Evolutionary conservation across 2,113 vertebrate species (phyloP), one percentile per base, ranked within the genome.

Genomic region (Pyxicephalus adspersus): DNA sequence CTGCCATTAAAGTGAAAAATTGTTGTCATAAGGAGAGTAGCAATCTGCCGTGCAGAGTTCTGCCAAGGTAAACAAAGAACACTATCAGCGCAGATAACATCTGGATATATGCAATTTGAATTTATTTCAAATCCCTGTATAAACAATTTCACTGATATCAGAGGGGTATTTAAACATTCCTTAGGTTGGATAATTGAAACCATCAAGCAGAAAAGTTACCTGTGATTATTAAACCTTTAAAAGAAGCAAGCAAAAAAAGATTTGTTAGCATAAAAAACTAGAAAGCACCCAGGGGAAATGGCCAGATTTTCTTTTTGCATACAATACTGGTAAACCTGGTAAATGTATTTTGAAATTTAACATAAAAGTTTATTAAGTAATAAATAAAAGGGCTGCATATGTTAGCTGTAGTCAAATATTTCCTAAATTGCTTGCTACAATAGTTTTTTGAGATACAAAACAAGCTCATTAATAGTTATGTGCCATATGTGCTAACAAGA

Each of bases 121-220:
- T 90, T 93, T 88, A 91, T 89, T 85, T 86, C 80, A 92, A 91
- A 91, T 88, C 88, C 86, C 85, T 90, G 79, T 84, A 85, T 91
- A 92, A 93, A 91, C 89, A 91, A 88, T 81, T 84, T 86, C 86
- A 88, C 85, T 86, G 90, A 92, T 86, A 91, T 88, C 86, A 87
- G 78, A 90, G 87, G 87, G 86, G 85, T 85, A 87, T 87, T 90
- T 91, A 90, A 90, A 90, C 89, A 91, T 92, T 94, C 91, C 87
- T 84, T 82, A 80, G 70, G 85, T 85, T 85, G 86, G 86, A 87
- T 92, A 92, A 94, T 92, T 89, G 25, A 90, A 93, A 90, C 87
- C 90, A 91, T 88, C 87, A 88, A 87, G 83, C 70, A 58, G 9
- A 88, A 90, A 88, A 87, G 84, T 60, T 82, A 82, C 84, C 79